phyloP scores from a whole-genome alignment of 53 echinoderm and acorn worm genomes.

The Arbacia lixula region DNA sequence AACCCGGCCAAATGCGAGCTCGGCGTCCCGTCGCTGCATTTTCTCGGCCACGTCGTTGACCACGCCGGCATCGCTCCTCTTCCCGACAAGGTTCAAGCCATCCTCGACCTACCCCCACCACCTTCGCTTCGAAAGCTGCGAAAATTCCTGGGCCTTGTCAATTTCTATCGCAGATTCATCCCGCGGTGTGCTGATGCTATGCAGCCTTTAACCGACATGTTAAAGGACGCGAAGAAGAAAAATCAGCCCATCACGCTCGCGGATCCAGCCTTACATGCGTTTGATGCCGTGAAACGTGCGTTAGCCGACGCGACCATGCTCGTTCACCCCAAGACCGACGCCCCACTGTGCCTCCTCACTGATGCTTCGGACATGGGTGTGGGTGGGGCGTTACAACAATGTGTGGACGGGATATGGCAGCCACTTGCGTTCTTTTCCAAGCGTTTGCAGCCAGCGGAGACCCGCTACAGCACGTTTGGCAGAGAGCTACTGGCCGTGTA shows the following conservation, averaged over 20 bases:
- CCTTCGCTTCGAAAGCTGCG: conserved; percentile 8
- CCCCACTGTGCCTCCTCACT: conserved; percentile 37
- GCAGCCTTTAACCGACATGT: conserved; percentile 1
- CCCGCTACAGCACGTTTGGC: conserved; percentile 61
- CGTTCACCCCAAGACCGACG: conserved; percentile 6
- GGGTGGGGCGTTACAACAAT: conserved; percentile 56
- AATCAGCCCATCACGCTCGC: not conserved
- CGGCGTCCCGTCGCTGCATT: conserved; percentile 42
- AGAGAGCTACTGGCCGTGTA: conserved; percentile 55
- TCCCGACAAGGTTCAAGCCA: conserved; percentile 22
- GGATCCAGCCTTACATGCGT: not conserved
- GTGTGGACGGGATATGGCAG: conserved; percentile 50
- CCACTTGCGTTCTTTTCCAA: conserved; percentile 66
- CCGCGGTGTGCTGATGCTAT: not conserved
- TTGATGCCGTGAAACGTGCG: not conserved
- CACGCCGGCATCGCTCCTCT: conserved; percentile 23
- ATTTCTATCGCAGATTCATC: conserved; percentile 27
- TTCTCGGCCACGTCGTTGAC: conserved; percentile 62
- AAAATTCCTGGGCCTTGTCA: conserved; percentile 2
- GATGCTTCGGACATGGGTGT: conserved; percentile 53
- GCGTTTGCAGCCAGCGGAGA: conserved; percentile 58
- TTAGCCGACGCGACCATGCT: conserved; percentile 20
- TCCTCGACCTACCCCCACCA: conserved; percentile 32
- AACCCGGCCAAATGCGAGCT: conserved; percentile 58
- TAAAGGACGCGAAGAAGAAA: not conserved